phyloP scores from a whole-genome alignment of 2,113 vertebrate genomes.

The Hippocampus abdominalis region DNA sequence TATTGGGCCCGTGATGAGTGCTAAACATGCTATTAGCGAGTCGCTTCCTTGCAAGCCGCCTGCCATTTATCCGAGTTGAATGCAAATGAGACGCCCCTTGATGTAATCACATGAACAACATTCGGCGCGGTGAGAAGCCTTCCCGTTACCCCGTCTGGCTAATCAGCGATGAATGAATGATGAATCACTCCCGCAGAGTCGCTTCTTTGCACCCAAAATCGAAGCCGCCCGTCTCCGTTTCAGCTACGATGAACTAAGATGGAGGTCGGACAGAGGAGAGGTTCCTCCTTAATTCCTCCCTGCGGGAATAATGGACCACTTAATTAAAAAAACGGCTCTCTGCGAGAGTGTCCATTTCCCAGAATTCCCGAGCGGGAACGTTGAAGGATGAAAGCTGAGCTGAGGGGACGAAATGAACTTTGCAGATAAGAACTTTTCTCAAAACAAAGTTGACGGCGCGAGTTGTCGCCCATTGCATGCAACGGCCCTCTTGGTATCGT shows the following conservation, averaged over 20 bases:
- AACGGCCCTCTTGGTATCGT: not conserved
- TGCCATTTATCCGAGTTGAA: not conserved
- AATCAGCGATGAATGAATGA: conserved; percentile 13
- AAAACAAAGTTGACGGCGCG: not conserved
- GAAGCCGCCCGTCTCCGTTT: conserved; percentile 25
- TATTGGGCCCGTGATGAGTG: not conserved
- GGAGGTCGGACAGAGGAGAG: conserved; percentile 10
- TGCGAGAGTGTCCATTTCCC: not conserved
- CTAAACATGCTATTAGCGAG: not conserved
- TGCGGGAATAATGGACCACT: not conserved
- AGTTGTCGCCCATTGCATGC: not conserved
- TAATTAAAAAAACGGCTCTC: not conserved
- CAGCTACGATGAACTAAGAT: conserved; percentile 11
- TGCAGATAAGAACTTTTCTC: not conserved
- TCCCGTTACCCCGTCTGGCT: not conserved
- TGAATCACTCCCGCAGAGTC: conserved; percentile 4
- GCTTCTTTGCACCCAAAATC: conserved; percentile 21
- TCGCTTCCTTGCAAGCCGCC: not conserved
- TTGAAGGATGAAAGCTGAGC: not conserved
- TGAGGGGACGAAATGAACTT: not conserved
- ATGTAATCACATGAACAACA: not conserved
- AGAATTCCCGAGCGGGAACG: not conserved
- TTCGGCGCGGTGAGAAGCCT: not conserved
- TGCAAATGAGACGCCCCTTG: conserved; percentile 5
- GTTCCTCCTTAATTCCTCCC: not conserved